These are phyloP conservation scores for Acropora yongei DNA, from an alignment of 64 coral and sea anemone genomes.

Conservation along the genomic window DNA sequence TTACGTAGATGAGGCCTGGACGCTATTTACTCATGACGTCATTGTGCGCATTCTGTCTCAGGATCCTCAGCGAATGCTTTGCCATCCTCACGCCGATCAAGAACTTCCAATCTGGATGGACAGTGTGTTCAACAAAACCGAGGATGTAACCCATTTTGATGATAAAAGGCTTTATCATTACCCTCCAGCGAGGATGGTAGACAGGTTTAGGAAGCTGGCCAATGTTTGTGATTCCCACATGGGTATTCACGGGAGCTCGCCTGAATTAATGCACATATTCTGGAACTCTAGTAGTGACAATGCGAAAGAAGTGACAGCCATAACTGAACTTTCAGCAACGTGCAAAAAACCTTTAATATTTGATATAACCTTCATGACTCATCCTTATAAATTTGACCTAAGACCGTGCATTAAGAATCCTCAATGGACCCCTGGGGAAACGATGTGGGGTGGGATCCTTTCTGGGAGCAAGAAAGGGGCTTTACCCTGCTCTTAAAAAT, in stretches of 20 bases:
- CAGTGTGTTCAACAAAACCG: background rate
- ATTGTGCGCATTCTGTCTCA: conserved; percentile 41
- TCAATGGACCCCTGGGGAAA: conserved; percentile 22
- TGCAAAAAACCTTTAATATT: conserved; percentile 22
- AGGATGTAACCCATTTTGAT: conserved; percentile 9
- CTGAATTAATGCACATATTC: conserved; percentile 26
- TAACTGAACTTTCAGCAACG: background rate
- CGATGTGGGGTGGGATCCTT: background rate
- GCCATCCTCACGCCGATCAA: conserved; percentile 68
- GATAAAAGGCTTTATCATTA: conserved; percentile 41
- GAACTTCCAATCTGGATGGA: conserved; percentile 58
- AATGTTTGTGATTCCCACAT: conserved; percentile 31
- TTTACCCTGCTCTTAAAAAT: background rate
- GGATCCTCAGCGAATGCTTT: conserved; percentile 14
- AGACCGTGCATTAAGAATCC: conserved; percentile 51
- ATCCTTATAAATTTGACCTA: conserved; percentile 42
- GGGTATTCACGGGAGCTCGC: conserved; percentile 49
- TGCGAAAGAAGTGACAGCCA: background rate
- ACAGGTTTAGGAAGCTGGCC: background rate
- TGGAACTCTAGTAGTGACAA: conserved; percentile 13
- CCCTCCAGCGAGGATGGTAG: background rate
- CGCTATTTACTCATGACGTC: conserved; percentile 44
- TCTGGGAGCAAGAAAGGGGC: background rate
- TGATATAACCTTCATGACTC: conserved; percentile 14
- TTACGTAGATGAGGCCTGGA: conserved; percentile 67